Conservation (phyloP, 2,888 invertebrate species). For the Elegia similella region DNA sequence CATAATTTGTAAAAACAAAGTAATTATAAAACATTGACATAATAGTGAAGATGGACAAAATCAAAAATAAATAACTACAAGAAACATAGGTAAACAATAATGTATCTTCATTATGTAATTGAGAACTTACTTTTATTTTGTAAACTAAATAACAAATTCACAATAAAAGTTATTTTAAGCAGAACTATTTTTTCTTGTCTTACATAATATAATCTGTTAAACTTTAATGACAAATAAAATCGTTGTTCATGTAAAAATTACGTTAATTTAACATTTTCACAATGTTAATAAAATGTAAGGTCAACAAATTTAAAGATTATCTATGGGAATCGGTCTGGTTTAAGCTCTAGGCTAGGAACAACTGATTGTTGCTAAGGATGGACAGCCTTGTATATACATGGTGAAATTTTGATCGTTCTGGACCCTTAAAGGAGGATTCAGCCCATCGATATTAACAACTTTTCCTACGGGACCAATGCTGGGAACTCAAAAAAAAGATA, state of each 20-base stretch:
- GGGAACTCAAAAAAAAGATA: too few relatives aligned
- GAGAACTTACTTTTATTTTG: too few relatives aligned
- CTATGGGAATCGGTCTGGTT: background rate
- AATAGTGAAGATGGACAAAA: background rate
- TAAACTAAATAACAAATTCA: background rate
- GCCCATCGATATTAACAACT: too few relatives aligned
- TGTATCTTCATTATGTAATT: too few relatives aligned
- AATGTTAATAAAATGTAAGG: background rate
- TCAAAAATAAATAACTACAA: background rate
- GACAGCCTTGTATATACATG: background rate
- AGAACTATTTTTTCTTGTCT: too few relatives aligned
- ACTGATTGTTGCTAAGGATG: background rate
- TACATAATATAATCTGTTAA: background rate
- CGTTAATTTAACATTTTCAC: background rate
- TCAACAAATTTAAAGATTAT: slow-evolving; percentile 7
- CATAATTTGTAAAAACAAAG: slow-evolving; percentile 12
- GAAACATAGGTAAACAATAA: too few relatives aligned
- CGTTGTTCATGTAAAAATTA: slow-evolving; percentile 2
- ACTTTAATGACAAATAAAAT: background rate
- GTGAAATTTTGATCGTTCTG: too few relatives aligned
- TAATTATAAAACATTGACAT: slow-evolving; percentile 17
- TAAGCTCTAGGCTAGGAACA: slow-evolving; percentile 17
- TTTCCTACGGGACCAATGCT: too few relatives aligned
- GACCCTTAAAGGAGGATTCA: too few relatives aligned
- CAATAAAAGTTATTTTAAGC: background rate